Evolutionary conservation across 1,140 invertebrate species (phyloP), one percentile per base, ranked within the genome.

Genomic region (Amyelois transitella): DNA sequence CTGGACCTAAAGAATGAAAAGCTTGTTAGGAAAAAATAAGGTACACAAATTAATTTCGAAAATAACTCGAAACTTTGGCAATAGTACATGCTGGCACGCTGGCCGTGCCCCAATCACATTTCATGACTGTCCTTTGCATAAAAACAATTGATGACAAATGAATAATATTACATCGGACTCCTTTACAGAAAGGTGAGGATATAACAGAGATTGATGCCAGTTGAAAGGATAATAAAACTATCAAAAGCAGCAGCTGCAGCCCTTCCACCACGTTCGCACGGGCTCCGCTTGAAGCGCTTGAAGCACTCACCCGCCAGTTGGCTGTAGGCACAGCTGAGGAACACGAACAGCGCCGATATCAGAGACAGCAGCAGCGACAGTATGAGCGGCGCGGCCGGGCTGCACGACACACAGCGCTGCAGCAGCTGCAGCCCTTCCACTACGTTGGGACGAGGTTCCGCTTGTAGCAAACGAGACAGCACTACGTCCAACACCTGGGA

Each of bases 331-430:
- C 94, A 96, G 66, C 94, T 95, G 14, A 98, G 89, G 79, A 97
- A 97, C 7, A 97, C 94, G 77, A 97, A 97, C 0, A 98, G 89
- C 0, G 95, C 94, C 14, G 96, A 97, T 55, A 98, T 95, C 77
- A 96, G 96, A 0, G 96, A 97, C 1, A 98, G 86, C 28, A 97
- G 77, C 48, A 93, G 91, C 0, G 96, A 97, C 10, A 96, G 82
- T 19, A 97, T 90, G 45, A 96, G 88, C 10, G 95, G 92, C 85
- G 95, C 93, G 17, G 90, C 89, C 0, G 95, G 95, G 51, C 94
- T 90, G 68, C 94, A 92, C 19, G 90, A 88, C 18, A 98, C 88
- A 72, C 95, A 96, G 43, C 93, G 85, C 77, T 96, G 92, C 20
- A 97, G 81, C 14, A 97, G 86, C 38, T 91, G 89, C 22, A 96